phyloP scores from a whole-genome alignment of 1,140 invertebrate genomes.

The Cotesia typhae region DNA sequence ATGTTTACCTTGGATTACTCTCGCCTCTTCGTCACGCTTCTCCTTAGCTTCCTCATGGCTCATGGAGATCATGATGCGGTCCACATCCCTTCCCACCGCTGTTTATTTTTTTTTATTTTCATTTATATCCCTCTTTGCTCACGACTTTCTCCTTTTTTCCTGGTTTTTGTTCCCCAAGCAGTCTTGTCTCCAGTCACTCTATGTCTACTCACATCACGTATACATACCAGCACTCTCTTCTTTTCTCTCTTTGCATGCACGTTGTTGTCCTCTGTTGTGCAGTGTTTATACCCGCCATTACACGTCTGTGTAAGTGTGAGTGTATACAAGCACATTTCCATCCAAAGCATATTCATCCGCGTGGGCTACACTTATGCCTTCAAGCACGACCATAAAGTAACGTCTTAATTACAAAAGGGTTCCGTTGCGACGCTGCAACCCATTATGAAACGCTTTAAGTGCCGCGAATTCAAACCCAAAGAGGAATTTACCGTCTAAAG shows the following conservation, averaged over 20 bases:
- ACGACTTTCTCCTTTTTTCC: slow-evolving; percentile 17
- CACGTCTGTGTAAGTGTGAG: too few relatives aligned
- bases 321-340: too few relatives aligned
- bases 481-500: slow-evolving; percentile 13
- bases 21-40: slow-evolving; percentile 36
- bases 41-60: slow-evolving; percentile 1
- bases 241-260: not conserved
- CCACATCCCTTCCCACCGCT: not conserved
- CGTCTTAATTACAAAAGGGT: slow-evolving; percentile 60
- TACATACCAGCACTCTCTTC: not conserved
- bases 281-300: not conserved
- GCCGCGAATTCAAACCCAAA: slow-evolving; percentile 34
- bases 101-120: slow-evolving; percentile 11
- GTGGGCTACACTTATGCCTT: slow-evolving; percentile 31
- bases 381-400: slow-evolving; percentile 51
- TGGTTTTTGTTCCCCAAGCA: slow-evolving; percentile 16
- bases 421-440: slow-evolving; percentile 33
- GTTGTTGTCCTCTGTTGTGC: slow-evolving; percentile 18
- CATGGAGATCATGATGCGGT: not conserved
- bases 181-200: slow-evolving; percentile 28
- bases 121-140: not conserved
- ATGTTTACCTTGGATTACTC: slow-evolving; percentile 39
- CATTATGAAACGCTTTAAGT: slow-evolving; percentile 49
- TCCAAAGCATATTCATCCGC: slow-evolving; percentile 20
- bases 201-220: slow-evolving; percentile 1